These are phyloP conservation scores for Felis chaus DNA, from an alignment of 2,113 vertebrate species.

Conservation along the genomic window DNA sequence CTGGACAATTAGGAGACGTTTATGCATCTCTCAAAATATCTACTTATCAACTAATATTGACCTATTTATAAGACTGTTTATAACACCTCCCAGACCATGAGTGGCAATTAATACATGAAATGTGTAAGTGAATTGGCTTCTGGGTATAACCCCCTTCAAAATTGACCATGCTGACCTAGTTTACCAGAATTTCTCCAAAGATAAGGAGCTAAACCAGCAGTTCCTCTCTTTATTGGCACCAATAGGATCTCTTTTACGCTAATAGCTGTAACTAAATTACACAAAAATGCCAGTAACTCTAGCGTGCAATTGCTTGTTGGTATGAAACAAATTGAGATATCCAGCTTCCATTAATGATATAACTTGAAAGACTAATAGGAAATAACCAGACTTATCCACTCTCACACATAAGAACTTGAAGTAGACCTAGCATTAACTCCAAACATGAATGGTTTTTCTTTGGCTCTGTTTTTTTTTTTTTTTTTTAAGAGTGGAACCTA, in stretches of 20 bases:
- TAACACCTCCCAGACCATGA: neutral
- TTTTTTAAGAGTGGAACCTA: neutral
- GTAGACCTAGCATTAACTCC: neutral
- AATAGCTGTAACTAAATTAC: neutral
- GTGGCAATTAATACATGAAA: neutral
- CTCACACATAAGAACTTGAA: neutral
- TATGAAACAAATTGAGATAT: neutral
- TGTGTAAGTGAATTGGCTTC: neutral
- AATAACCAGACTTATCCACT: neutral
- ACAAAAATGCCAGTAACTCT: neutral
- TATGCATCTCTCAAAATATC: neutral
- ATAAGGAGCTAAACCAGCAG: neutral
- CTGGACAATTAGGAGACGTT: neutral
- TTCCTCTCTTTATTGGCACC: neutral
- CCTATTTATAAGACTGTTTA: neutral
- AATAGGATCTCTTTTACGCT: neutral
- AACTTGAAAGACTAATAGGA: neutral
- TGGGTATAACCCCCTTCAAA: neutral
- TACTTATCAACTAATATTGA: neutral
- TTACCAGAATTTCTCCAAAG: neutral
- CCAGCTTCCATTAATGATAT: neutral
- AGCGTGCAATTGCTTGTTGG: accelerated
- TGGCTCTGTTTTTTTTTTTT: neutral
- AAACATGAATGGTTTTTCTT: too few relatives aligned
- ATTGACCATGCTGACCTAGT: neutral